Base-by-base conservation (phyloP, 2,113 vertebrate genomes). In the Cyprinodon variegatus region DNA sequence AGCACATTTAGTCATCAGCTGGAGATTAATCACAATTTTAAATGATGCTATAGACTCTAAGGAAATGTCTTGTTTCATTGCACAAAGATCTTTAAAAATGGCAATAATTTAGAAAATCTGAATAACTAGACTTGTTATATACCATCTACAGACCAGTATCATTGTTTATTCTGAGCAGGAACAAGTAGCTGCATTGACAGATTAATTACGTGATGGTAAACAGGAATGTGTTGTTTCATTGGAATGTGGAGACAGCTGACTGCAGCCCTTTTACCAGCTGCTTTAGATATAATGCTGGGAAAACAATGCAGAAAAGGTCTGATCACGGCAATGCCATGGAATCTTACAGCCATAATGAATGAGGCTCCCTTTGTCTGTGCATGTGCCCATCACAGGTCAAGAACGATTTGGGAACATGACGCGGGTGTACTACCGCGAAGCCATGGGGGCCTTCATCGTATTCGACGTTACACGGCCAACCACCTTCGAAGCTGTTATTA, bases 371-470 rank as follows among this genome's bases (percentile, higher is more conserved):
- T 46, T 79, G n/a, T 68, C 38, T 69, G 37, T 78, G 43, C 65
- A 63, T 70, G 36, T 74, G 48, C 71, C 46, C 29, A 15, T 66
- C 75, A 0, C 87, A 96, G 95, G 95, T 67, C 95, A 96, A 84
- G 95, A 96, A 59, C 92, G 95, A 4, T 96, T 95, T 65, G 95
- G 95, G 43, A 96, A 96, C 92, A 96, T 96, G 95, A 96, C 95
- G 0, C 86, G 95, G 0, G 94, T 96, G 11, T 96, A 96, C 88
- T 96, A 96, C 90, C 91, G 95, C 15, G 95, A 96, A 78, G 95
- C 95, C 65, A 93, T 95, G 83, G 95, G 95, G 20, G 95, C 94
- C 10, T 86, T 96, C 81, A 94, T 96, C 8, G 95, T 95, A 66
- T 96, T 94, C 17, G 95, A 96, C 36, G 90, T 95, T 68, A 94